A percentile compares a stretch with the other conserved stretches of the same genome.
Evolutionary conservation across 2,888 invertebrate genomes (phyloP).

Genomic region (Lypha dubia): DNA sequence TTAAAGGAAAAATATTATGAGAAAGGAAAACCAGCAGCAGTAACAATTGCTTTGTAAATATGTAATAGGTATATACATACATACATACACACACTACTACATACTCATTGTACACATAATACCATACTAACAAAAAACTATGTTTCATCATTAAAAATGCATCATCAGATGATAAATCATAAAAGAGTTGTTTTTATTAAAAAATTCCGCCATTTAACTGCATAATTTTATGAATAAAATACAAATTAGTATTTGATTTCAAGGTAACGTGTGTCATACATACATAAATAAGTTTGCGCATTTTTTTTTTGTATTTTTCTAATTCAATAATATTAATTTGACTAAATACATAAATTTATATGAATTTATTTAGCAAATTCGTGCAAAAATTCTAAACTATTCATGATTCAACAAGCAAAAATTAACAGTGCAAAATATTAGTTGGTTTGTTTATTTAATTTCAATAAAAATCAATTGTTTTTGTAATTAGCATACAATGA

Average conservation of each 20-base stretch:
- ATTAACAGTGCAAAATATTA: background rate
- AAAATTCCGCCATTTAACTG: conserved; percentile 14
- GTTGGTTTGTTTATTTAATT: background rate
- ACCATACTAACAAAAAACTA: too few relatives aligned
- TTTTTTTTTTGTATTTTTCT: conserved; percentile 2
- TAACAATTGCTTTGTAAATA: background rate
- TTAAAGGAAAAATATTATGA: background rate
- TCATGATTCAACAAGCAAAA: conserved; percentile 25
- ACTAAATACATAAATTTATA: conserved; percentile 42
- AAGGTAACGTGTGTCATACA: conserved; percentile 46
- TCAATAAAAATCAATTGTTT: conserved; percentile 26
- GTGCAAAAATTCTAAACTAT: conserved; percentile 27
- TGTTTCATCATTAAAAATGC: conserved; percentile 41
- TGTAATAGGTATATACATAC: background rate
- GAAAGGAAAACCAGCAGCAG: background rate
- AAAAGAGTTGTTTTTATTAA: background rate
- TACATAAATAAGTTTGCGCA: background rate
- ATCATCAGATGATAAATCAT: conserved; percentile 10
- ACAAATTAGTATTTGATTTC: conserved; percentile 19
- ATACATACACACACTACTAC: background rate
- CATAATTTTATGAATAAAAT: background rate
- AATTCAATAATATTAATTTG: background rate
- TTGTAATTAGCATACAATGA: conserved; percentile 43
- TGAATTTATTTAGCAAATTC: conserved; percentile 7
- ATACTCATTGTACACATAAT: background rate